A percentile compares a stretch with the other conserved stretches of the same genome.
phyloP scores from a whole-genome alignment of 1,140 invertebrate genomes.

The Neelides sp. region DNA sequence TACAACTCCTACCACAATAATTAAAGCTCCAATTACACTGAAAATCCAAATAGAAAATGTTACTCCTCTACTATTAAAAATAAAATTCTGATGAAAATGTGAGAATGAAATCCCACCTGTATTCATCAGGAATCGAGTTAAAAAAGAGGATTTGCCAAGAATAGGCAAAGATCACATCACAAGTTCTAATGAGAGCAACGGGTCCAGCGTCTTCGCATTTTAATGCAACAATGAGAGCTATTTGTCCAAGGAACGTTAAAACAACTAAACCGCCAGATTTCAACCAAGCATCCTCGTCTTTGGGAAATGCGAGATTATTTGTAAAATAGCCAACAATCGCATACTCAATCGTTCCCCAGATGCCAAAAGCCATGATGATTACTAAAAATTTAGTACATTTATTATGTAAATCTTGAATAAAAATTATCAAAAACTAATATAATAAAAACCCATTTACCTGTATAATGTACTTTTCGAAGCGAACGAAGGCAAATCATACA shows the following conservation, averaged over 20 bases:
- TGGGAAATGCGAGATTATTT: background rate
- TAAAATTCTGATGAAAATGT: too few species aligned
- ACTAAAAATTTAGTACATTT: too few species aligned
- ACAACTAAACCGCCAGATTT: background rate
- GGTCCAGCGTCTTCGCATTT: slow-evolving; percentile 9
- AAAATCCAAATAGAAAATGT: too few species aligned
- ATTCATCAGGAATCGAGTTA: slow-evolving; percentile 3
- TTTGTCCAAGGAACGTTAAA: background rate
- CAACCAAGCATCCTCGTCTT: background rate
- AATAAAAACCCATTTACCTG: background rate
- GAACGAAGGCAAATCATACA: slow-evolving; percentile 3
- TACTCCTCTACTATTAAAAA: too few species aligned
- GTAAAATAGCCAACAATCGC: background rate
- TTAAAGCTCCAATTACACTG: slow-evolving; percentile 7
- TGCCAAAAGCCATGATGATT: slow-evolving; percentile 2
- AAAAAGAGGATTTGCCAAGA: slow-evolving; percentile 15
- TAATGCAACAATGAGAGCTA: slow-evolving; percentile 7
- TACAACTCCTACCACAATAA: slow-evolving; percentile 1
- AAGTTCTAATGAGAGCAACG: slow-evolving; percentile 6
- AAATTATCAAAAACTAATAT: background rate
- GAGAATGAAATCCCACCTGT: background rate
- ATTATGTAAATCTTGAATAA: too few species aligned
- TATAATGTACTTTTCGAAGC: slow-evolving; percentile 8
- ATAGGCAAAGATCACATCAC: slow-evolving; percentile 14
- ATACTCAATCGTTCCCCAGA: slow-evolving; percentile 9